Percentiles rank a stretch among this genome's conserved stretches.
Evolutionary conservation across 2,888 invertebrate species (phyloP).

Genomic region (Sinotaia quadrata): DNA sequence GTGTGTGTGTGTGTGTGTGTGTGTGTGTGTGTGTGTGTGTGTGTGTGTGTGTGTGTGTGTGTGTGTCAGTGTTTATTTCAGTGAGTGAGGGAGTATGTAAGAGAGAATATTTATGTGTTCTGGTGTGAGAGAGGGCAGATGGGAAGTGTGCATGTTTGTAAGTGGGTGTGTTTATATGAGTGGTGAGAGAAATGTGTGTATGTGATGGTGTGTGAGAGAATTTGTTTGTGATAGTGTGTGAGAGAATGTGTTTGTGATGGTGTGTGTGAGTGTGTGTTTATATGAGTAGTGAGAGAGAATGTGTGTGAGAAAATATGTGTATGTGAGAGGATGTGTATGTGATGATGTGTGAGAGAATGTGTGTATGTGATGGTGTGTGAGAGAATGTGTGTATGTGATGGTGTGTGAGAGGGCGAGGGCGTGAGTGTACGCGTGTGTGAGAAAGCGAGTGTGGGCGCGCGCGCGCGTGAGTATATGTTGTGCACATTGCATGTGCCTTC

Average conservation of each 20-base stretch:
- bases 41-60: background rate
- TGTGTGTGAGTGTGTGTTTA: background rate
- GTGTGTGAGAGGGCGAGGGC: background rate
- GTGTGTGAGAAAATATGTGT: conserved; percentile 9
- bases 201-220: background rate
- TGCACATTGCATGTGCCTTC: too few relatives aligned
- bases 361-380: background rate
- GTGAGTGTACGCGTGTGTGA: background rate
- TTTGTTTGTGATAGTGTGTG: background rate
- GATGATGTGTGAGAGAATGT: background rate
- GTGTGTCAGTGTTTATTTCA: background rate
- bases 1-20: too few relatives aligned
- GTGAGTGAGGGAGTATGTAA: background rate
- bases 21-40: conserved; percentile 9
- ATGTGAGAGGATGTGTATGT: conserved; percentile 4
- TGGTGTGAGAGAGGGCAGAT: background rate
- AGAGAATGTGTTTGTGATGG: background rate
- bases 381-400: background rate
- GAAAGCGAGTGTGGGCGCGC: background rate
- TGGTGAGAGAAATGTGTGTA: background rate
- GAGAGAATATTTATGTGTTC: background rate
- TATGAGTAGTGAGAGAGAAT: background rate
- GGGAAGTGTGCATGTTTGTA: background rate
- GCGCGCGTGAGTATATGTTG: background rate
- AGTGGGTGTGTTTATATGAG: background rate